These are phyloP conservation scores for Apis mellifera DNA, from an alignment of 1,140 invertebrate species.

Conservation along the genomic window DNA sequence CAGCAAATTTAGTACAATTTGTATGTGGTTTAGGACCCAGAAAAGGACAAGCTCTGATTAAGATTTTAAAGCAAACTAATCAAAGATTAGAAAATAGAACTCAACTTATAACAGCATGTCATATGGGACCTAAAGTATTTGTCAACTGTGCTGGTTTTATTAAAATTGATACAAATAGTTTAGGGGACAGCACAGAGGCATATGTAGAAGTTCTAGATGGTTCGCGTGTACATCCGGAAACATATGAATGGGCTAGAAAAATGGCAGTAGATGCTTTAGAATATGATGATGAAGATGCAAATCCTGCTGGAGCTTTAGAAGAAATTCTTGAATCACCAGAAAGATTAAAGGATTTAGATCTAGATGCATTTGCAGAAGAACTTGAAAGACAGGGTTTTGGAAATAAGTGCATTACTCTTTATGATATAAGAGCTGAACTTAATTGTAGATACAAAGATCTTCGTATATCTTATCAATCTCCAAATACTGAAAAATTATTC, in stretches of 20 bases:
- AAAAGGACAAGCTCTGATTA: conserved; percentile 95
- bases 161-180: conserved; percentile 97
- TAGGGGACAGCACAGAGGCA: conserved; percentile 96
- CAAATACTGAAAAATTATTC: conserved; percentile 93
- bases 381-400: conserved; percentile 97
- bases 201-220: conserved; percentile 98
- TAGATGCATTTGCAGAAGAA: conserved; percentile 99
- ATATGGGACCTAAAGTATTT: conserved; percentile 99
- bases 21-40: conserved; percentile 98
- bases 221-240: conserved; percentile 98
- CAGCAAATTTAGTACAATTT: conserved; percentile 96
- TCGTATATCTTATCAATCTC: conserved; percentile 89
- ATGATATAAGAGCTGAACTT: conserved; percentile 98
- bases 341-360: conserved; percentile 96
- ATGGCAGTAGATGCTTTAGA: conserved; percentile 99
- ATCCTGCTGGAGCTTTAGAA: conserved; percentile 97
- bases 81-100: conserved; percentile 96
- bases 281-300: conserved; percentile 97
- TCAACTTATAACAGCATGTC: conserved; percentile 96
- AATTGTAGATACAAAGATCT: conserved; percentile 98
- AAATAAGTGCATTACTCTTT: conserved; percentile 98
- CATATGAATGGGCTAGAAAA: conserved; percentile 99
- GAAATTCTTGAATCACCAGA: conserved; percentile 98
- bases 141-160: conserved; percentile 99
- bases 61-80: conserved; percentile 96